phyloP scores from a whole-genome alignment of 2,113 vertebrate species.

The Pavo muticus region DNA sequence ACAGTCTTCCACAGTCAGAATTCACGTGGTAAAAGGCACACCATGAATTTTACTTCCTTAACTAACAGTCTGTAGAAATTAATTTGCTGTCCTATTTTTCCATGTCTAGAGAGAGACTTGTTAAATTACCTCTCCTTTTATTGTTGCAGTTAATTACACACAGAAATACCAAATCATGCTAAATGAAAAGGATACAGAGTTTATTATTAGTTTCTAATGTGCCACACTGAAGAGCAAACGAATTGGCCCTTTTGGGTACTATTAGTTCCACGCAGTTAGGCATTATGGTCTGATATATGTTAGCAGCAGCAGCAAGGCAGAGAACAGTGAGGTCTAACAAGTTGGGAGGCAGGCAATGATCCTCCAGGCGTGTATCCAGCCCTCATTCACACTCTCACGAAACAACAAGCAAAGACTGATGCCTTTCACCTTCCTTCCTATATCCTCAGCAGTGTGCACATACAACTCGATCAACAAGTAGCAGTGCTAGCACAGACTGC shows the following conservation, averaged over 20 bases:
- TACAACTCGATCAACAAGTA: neutral
- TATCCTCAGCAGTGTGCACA: neutral
- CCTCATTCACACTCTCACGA: neutral
- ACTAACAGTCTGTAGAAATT: conserved; percentile 8
- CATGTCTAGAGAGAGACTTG: neutral
- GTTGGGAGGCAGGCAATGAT: neutral
- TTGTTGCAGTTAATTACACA: conserved; percentile 4
- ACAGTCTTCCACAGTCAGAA: neutral
- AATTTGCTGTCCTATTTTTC: conserved; percentile 3
- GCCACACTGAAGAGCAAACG: conserved; percentile 15
- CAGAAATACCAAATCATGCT: conserved; percentile 5
- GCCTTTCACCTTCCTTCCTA: neutral
- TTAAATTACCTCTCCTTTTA: neutral
- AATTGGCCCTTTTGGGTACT: conserved; percentile 52
- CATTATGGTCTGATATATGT: conserved; percentile 25
- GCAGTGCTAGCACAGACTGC: fast-evolving
- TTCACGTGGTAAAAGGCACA: neutral
- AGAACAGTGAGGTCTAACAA: neutral
- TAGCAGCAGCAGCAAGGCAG: neutral
- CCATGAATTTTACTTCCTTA: conserved; percentile 19
- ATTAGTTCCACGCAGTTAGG: conserved; percentile 65
- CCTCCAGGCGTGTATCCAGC: neutral
- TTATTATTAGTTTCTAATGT: conserved; percentile 16
- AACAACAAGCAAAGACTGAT: conserved; percentile 11
- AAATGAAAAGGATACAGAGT: conserved; percentile 24